phyloP scores from a whole-genome alignment of 2,113 vertebrate species.

The Perca schrenkii region DNA sequence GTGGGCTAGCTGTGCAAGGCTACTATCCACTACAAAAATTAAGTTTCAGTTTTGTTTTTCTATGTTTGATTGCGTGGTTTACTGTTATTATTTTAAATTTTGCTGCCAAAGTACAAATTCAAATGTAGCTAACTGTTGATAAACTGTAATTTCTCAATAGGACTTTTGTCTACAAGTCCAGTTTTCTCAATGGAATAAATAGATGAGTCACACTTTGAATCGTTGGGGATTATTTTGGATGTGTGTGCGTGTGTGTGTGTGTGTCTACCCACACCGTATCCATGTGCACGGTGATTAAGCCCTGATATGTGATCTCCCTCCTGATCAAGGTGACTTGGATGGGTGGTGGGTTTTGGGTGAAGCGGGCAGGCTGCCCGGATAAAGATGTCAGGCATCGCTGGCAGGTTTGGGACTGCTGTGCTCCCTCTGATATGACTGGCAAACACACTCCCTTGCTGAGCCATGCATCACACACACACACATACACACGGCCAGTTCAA shows the following conservation, averaged over 20 bases:
- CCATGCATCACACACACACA: conserved; percentile 8
- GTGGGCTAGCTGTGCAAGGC: not conserved
- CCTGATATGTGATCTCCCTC: conserved; percentile 43
- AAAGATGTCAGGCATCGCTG: conserved; percentile 57
- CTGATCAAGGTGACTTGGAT: conserved; percentile 56
- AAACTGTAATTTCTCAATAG: not conserved
- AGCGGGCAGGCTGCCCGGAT: conserved; percentile 40
- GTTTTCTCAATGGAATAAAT: conserved; percentile 7
- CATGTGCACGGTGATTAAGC: not conserved
- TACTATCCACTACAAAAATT: not conserved
- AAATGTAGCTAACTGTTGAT: not conserved
- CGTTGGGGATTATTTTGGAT: conserved; percentile 3
- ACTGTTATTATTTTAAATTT: conserved; percentile 3
- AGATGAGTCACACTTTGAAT: conserved; percentile 28
- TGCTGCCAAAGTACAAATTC: not conserved
- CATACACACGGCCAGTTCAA: conserved; percentile 27
- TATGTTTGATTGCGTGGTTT: not conserved
- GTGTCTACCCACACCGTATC: not conserved
- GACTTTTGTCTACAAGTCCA: not conserved
- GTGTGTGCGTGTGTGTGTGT: conserved; percentile 10
- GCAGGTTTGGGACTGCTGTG: conserved; percentile 55
- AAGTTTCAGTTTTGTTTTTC: not conserved
- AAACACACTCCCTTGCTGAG: conserved; percentile 37
- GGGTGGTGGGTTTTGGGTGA: conserved; percentile 34
- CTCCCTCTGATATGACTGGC: conserved; percentile 53